Evolutionary conservation across 1,140 invertebrate genomes (phyloP).

Genomic region (Andricus grossulariae): DNA sequence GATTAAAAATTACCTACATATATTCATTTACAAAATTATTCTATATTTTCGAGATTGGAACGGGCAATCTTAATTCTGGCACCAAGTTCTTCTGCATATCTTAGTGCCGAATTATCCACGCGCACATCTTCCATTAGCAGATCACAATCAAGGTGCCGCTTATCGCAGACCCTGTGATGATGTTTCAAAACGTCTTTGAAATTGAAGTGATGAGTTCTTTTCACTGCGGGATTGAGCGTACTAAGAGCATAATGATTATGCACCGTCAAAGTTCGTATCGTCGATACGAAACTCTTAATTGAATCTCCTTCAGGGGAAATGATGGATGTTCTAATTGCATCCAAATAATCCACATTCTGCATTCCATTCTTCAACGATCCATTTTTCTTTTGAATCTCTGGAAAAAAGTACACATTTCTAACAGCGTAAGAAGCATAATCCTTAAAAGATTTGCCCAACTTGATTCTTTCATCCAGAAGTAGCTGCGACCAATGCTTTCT

Average conservation of each 20-base stretch:
- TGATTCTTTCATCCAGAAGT: constrained; percentile 64
- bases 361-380: constrained; percentile 50
- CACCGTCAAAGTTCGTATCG: constrained; percentile 80
- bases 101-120: constrained; percentile 63
- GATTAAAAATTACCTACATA: too few species aligned
- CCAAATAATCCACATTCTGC: constrained; percentile 71
- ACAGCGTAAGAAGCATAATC: constrained; percentile 80
- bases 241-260: constrained; percentile 86
- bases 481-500: constrained; percentile 78
- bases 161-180: constrained; percentile 66
- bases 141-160: constrained; percentile 66
- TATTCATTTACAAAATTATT: too few species aligned
- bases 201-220: constrained; percentile 73
- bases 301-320: constrained; percentile 81
- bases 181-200: constrained; percentile 67
- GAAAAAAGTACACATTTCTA: constrained; percentile 82
- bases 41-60: constrained; percentile 46
- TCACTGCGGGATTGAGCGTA: constrained; percentile 77
- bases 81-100: constrained; percentile 62
- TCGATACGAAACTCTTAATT: constrained; percentile 84
- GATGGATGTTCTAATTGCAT: constrained; percentile 76
- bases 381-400: constrained; percentile 62
- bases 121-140: constrained; percentile 62
- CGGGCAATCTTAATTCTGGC: constrained; percentile 59
- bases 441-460: constrained; percentile 61